A percentile compares a stretch with the other conserved stretches of the same genome.
Evolutionary conservation across 2,113 vertebrate genomes (phyloP).

Genomic region (Corapipo altera): DNA sequence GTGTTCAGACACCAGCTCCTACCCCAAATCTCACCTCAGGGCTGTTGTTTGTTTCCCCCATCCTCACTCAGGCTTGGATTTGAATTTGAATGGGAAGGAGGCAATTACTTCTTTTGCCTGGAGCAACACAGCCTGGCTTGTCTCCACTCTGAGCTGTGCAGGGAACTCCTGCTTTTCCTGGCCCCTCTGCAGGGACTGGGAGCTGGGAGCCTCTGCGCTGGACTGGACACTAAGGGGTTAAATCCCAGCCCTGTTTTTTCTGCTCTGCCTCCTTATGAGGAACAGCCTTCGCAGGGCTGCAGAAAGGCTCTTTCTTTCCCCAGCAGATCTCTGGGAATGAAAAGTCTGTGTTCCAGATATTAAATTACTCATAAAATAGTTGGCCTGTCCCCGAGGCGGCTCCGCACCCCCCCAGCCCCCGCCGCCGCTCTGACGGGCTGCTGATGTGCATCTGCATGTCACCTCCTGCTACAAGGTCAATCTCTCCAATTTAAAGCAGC

Average conservation of each 20-base stretch:
- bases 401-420: neutral
- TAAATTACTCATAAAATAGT: conserved; percentile 84
- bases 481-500: conserved; percentile 48
- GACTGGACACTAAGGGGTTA: conserved; percentile 43
- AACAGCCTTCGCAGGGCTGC: conserved; percentile 51
- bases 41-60: neutral
- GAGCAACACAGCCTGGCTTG: neutral
- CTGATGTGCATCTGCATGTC: conserved; percentile 56
- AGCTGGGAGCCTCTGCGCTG: neutral
- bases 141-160: neutral
- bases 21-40: neutral
- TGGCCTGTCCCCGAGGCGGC: conserved; percentile 67
- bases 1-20: neutral
- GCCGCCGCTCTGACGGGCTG: conserved; percentile 14
- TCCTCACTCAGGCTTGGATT: neutral
- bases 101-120: neutral
- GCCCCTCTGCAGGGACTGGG: neutral
- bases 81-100: neutral
- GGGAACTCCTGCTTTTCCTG: neutral
- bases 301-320: conserved; percentile 56
- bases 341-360: conserved; percentile 77
- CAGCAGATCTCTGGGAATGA: conserved; percentile 67
- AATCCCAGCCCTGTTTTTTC: neutral
- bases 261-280: conserved; percentile 51
- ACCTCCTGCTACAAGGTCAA: conserved; percentile 67